Conservation (phyloP, 1,140 invertebrate species). For the Micrasema minimum region DNA sequence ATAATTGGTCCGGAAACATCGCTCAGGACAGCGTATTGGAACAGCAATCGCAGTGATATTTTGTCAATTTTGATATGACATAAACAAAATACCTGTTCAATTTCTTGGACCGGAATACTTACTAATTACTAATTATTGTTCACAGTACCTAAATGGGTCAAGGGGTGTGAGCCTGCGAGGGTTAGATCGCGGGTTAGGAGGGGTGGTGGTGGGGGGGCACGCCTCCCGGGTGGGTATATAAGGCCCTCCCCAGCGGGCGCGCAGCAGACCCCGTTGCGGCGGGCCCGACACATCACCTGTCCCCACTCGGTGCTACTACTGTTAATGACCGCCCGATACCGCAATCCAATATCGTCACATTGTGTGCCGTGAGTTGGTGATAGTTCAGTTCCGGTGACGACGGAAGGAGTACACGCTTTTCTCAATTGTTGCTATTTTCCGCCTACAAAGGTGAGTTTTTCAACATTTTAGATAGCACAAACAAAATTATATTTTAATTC, state of each 20-base stretch:
- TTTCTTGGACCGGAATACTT: too few relatives aligned
- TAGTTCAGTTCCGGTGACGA: not conserved
- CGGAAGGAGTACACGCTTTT: not conserved
- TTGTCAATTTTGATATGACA: too few relatives aligned
- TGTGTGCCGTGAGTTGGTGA: not conserved
- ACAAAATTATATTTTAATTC: not conserved
- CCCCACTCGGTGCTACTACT: not conserved
- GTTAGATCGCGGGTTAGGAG: not conserved
- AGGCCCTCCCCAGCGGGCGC: conserved; percentile 3
- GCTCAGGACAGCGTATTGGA: too few relatives aligned
- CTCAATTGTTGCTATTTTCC: not conserved
- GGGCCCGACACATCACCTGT: conserved; percentile 9
- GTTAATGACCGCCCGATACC: not conserved
- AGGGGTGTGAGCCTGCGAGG: too few relatives aligned
- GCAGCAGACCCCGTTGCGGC: conserved; percentile 22
- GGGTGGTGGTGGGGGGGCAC: not conserved
- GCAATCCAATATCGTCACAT: not conserved
- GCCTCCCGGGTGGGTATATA: conserved; percentile 5
- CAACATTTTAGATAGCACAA: not conserved
- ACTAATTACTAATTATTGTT: too few relatives aligned
- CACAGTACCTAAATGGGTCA: too few relatives aligned
- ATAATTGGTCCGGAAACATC: too few relatives aligned
- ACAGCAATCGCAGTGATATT: too few relatives aligned
- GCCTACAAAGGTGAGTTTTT: not conserved
- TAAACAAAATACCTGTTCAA: too few relatives aligned